phyloP scores from a whole-genome alignment of 2,888 invertebrate genomes.

The Cataglyphis livida region DNA sequence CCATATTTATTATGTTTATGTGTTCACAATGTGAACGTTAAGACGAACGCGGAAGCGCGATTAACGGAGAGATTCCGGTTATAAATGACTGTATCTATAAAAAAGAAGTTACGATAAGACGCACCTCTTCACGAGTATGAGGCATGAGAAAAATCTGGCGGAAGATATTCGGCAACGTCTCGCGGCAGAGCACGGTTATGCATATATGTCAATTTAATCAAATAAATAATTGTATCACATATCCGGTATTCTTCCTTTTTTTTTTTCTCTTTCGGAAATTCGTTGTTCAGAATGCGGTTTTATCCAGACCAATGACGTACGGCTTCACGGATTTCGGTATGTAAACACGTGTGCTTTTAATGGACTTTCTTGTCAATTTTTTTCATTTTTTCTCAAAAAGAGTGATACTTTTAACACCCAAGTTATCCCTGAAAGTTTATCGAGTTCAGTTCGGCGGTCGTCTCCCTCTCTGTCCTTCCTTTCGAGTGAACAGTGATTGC shows the following conservation, averaged over 20 bases:
- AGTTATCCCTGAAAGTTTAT: slow-evolving; percentile 73
- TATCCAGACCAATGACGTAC: not conserved
- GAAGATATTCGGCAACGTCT: slow-evolving; percentile 5
- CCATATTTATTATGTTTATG: slow-evolving; percentile 76
- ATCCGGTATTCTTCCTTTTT: not conserved
- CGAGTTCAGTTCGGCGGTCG: slow-evolving; percentile 43
- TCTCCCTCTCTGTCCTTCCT: slow-evolving; percentile 50
- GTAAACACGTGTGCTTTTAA: slow-evolving; percentile 17
- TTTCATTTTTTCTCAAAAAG: not conserved
- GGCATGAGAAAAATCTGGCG: not conserved
- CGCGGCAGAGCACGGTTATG: slow-evolving; percentile 3
- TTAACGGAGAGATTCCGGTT: slow-evolving; percentile 77
- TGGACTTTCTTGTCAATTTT: slow-evolving; percentile 5
- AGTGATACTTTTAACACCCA: slow-evolving; percentile 40
- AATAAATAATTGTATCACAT: slow-evolving; percentile 2
- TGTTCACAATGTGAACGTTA: slow-evolving; percentile 75
- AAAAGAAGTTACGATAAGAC: slow-evolving; percentile 17
- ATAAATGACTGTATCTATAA: slow-evolving; percentile 71
- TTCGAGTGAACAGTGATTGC: slow-evolving; percentile 13
- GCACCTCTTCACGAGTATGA: not conserved
- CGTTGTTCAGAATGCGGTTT: not conserved
- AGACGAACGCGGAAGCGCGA: slow-evolving; percentile 79
- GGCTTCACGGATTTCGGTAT: not conserved
- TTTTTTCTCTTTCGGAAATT: not conserved
- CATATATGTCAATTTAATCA: not conserved